Evolutionary conservation across 2,797 vertebrate genomes (phyloP).

Genomic region (Esox lucius): DNA sequence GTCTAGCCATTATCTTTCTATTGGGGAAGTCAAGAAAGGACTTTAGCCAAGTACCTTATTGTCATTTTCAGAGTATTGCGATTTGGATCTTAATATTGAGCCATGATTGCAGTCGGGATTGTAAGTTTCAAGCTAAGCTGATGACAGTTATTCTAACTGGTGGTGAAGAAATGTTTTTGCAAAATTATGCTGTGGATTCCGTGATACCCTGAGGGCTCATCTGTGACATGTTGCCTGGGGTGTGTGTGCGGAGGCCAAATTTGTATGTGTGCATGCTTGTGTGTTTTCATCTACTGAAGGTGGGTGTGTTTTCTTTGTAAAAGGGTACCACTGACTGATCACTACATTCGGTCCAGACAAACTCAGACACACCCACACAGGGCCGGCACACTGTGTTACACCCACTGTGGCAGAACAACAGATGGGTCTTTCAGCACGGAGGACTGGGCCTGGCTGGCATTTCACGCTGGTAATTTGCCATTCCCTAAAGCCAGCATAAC

Average conservation of each 20-base stretch:
- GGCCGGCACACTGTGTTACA: background rate
- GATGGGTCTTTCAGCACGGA: conserved; percentile 10
- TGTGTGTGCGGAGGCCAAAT: too few species aligned
- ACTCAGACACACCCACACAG: background rate
- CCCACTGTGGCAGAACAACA: conserved; percentile 4
- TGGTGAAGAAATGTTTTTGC: background rate
- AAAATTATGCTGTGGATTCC: background rate
- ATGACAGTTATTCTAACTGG: background rate
- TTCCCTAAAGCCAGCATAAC: background rate
- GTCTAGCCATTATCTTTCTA: background rate
- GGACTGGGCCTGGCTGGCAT: background rate
- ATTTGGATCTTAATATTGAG: too few species aligned
- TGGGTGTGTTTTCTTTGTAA: conserved; percentile 1
- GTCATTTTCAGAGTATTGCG: background rate
- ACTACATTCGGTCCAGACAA: background rate
- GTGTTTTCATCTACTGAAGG: background rate
- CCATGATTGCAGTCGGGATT: background rate
- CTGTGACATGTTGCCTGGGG: conserved; percentile 2
- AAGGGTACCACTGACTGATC: conserved; percentile 12
- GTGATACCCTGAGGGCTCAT: conserved; percentile 20
- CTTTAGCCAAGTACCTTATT: background rate
- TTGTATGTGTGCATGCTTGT: conserved; percentile 4
- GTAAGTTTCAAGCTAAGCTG: background rate
- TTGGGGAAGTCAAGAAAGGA: background rate
- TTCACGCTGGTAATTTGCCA: conserved; percentile 3